These are phyloP conservation scores for Acronicta psi DNA, from an alignment of 2,888 invertebrate genomes.

Conservation along the genomic window DNA sequence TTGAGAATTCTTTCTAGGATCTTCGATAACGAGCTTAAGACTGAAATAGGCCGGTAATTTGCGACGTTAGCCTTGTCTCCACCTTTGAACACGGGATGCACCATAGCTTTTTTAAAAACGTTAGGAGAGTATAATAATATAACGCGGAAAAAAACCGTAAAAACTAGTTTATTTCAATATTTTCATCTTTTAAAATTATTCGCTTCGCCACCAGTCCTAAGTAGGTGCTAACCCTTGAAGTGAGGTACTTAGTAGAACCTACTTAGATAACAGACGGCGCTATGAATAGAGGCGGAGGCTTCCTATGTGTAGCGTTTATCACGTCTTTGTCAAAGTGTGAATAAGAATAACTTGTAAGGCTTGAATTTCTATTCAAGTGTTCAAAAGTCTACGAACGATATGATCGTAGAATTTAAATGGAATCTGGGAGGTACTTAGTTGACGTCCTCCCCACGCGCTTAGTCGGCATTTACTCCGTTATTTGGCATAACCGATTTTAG, in stretches of 20 bases:
- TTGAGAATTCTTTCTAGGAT: no score
- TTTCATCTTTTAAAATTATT: background rate
- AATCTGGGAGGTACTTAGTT: conserved; percentile 7
- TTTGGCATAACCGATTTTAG: background rate
- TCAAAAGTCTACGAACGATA: conserved; percentile 22
- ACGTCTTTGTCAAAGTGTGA: conserved; percentile 44
- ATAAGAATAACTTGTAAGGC: conserved; percentile 51
- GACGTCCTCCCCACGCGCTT: background rate
- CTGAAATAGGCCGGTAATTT: no score
- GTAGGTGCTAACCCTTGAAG: conserved; percentile 16
- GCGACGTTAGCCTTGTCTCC: no score
- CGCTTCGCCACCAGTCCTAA: background rate
- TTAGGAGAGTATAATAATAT: no score
- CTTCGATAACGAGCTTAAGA: no score
- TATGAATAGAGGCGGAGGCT: conserved; percentile 41
- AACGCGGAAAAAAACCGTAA: no score
- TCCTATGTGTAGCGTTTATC: conserved; percentile 40
- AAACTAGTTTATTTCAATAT: no score
- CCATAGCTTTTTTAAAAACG: no score
- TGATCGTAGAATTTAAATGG: conserved; percentile 17
- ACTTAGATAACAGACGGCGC: conserved; percentile 43
- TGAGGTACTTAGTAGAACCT: conserved; percentile 38
- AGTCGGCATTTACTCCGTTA: background rate
- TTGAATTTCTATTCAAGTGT: conserved; percentile 45
- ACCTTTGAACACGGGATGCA: no score